phyloP scores from a whole-genome alignment of 2,888 invertebrate genomes.

The Linnaemya tessellans region DNA sequence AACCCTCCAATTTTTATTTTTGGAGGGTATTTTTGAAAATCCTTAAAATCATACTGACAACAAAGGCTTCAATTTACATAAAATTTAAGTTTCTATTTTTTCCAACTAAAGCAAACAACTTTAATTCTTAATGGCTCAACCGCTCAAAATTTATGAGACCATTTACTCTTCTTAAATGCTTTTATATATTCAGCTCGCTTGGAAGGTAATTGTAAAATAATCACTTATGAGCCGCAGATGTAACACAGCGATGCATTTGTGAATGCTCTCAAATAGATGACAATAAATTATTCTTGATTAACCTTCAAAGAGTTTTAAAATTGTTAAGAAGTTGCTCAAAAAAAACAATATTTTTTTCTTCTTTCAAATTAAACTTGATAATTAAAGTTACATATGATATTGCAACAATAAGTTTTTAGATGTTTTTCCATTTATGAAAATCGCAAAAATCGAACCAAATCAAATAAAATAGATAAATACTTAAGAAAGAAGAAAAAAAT shows the following conservation, averaged over 20 bases:
- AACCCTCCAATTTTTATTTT: too few species aligned
- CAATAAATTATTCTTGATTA: background rate
- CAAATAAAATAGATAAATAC: conserved; percentile 18
- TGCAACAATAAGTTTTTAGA: background rate
- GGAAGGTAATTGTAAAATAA: too few species aligned
- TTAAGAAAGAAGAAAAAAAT: conserved; percentile 3
- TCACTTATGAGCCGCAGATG: too few species aligned
- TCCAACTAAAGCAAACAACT: too few species aligned
- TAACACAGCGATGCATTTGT: background rate
- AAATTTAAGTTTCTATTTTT: too few species aligned
- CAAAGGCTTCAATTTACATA: too few species aligned
- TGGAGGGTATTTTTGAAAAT: too few species aligned
- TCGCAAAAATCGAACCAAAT: conserved; percentile 24
- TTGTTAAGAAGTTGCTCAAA: background rate
- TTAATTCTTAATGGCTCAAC: too few species aligned
- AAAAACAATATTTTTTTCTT: background rate
- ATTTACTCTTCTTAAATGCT: background rate
- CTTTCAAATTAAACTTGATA: background rate
- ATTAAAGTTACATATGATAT: conserved; percentile 29
- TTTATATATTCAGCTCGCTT: too few species aligned
- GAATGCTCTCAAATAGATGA: background rate
- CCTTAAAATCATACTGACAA: too few species aligned
- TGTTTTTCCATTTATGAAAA: conserved; percentile 36
- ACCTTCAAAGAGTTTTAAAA: background rate
- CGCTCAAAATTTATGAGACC: too few species aligned